Percentiles rank a stretch among this genome's conserved stretches.
These are phyloP conservation scores for Prunella fulvescens DNA, from an alignment of 2,113 vertebrate genomes.

Conservation along the genomic window DNA sequence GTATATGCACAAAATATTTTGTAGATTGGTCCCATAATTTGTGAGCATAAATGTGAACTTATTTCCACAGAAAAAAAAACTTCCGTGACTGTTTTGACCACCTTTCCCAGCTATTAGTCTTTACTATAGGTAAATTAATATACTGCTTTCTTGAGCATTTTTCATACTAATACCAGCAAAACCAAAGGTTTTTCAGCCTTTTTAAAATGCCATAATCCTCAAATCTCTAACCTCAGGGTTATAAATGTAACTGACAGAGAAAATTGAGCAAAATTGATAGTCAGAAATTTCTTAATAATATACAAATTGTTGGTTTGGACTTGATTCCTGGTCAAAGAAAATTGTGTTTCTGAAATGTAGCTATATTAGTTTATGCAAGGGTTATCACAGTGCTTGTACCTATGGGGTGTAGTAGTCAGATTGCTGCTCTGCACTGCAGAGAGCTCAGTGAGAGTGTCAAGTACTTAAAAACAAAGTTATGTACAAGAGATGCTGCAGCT, in stretches of 20 bases:
- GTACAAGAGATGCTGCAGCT: background rate
- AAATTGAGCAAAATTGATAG: constrained; percentile 18
- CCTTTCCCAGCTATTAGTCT: background rate
- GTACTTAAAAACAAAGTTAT: background rate
- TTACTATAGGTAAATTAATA: background rate
- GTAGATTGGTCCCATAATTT: background rate
- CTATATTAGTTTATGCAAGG: background rate
- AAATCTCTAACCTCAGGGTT: background rate
- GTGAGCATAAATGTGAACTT: background rate
- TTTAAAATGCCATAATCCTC: background rate
- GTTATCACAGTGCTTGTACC: background rate
- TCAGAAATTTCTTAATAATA: background rate
- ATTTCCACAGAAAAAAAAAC: background rate
- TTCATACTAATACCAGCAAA: background rate
- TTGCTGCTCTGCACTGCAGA: background rate
- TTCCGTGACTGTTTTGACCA: background rate
- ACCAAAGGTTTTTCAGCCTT: background rate
- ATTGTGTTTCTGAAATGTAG: background rate
- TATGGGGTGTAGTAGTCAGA: background rate
- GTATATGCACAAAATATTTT: background rate
- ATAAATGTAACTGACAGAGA: constrained; percentile 24
- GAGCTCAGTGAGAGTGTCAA: background rate
- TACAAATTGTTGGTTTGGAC: background rate
- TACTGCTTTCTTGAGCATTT: background rate
- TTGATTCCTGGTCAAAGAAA: background rate